Percentiles rank a stretch among this genome's conserved stretches.
Conservation (phyloP, 1,140 invertebrate genomes). For the Elymnias hypermnestra region DNA sequence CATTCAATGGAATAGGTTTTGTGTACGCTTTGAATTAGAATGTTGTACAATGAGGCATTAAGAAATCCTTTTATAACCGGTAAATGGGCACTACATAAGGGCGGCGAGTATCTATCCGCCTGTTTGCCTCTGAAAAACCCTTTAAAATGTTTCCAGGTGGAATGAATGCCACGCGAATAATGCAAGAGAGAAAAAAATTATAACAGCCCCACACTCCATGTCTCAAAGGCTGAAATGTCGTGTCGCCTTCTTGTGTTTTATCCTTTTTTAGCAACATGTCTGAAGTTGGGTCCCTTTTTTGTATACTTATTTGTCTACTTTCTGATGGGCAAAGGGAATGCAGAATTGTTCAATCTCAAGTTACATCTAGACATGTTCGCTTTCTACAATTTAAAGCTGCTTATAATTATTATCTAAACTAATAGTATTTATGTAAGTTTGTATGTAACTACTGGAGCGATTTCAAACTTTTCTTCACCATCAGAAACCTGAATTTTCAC, state of each 20-base stretch:
- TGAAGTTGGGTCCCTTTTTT: slow-evolving; percentile 23
- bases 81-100: slow-evolving; percentile 16
- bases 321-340: slow-evolving; percentile 19
- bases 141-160: slow-evolving; percentile 16
- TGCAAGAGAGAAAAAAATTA: slow-evolving; percentile 25
- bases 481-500: too few relatives aligned
- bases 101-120: slow-evolving; percentile 12
- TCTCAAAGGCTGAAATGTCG: slow-evolving; percentile 24
- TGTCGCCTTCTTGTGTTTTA: slow-evolving; percentile 21
- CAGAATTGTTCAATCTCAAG: slow-evolving; percentile 13
- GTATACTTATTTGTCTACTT: slow-evolving; percentile 20
- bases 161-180: slow-evolving; percentile 16
- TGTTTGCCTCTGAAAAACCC: slow-evolving; percentile 14
- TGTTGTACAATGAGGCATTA: too few relatives aligned
- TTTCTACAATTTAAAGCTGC: too few relatives aligned
- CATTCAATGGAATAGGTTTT: too few relatives aligned
- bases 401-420: too few relatives aligned
- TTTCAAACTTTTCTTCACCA: too few relatives aligned
- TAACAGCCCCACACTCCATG: slow-evolving; percentile 17
- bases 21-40: too few relatives aligned
- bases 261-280: slow-evolving; percentile 25
- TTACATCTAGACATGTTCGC: neutral
- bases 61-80: slow-evolving; percentile 16
- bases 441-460: too few relatives aligned
- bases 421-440: too few relatives aligned